Conservation (phyloP, 2,113 vertebrate genomes). For the Antigone vipio region DNA sequence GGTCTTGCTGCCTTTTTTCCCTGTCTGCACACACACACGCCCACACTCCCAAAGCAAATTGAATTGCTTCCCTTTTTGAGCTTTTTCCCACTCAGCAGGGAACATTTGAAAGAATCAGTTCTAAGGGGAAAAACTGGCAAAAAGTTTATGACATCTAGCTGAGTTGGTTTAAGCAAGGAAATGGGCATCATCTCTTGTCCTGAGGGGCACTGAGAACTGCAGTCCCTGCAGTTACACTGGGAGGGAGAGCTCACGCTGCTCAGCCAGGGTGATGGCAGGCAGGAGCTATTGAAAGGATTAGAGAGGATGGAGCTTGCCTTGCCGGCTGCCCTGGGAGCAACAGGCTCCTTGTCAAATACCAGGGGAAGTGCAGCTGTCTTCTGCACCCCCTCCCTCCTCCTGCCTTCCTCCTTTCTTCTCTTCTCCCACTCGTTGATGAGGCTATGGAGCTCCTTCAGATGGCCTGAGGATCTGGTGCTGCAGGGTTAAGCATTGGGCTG, state of each 20-base stretch:
- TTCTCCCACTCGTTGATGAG: accelerated
- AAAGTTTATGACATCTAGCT: not conserved
- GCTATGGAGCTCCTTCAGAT: not conserved
- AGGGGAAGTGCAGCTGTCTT: not conserved
- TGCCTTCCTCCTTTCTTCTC: not conserved
- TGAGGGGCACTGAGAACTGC: not conserved
- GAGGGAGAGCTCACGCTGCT: not conserved
- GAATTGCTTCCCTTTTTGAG: not conserved
- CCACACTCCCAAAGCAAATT: not conserved
- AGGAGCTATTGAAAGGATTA: not conserved
- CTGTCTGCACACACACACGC: not conserved
- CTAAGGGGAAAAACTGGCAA: not conserved
- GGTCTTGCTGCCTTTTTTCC: not conserved
- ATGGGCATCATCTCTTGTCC: not conserved
- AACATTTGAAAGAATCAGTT: not conserved
- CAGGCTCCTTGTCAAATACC: not conserved
- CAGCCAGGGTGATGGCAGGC: not conserved
- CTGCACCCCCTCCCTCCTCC: not conserved
- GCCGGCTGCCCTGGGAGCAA: not conserved
- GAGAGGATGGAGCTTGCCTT: not conserved
- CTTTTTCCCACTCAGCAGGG: not conserved
- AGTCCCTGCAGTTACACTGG: not conserved
- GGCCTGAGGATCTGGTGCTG: not conserved
- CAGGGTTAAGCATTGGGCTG: not conserved
- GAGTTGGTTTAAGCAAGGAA: not conserved